These are phyloP conservation scores for Drosophila monieri DNA, from an alignment of 2,888 invertebrate genomes.

Conservation along the genomic window DNA sequence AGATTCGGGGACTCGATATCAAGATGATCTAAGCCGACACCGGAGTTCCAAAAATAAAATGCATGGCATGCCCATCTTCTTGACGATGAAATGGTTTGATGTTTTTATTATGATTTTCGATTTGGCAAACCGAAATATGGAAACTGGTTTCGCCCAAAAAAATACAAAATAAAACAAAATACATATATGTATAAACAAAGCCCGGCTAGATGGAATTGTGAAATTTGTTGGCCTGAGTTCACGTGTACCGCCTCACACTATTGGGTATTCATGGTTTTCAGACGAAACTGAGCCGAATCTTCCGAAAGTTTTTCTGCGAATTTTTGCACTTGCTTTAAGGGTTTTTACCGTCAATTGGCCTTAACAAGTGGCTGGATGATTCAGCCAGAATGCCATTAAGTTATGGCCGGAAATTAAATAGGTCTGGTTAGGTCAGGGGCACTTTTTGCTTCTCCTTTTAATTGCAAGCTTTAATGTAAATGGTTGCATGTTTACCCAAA, in stretches of 20 bases:
- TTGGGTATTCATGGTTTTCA: constrained; percentile 24
- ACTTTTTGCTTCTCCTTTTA: neutral
- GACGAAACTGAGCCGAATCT: constrained; percentile 19
- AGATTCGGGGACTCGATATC: neutral
- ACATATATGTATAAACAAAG: constrained; percentile 31
- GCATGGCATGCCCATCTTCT: constrained; percentile 22
- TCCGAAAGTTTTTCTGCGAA: constrained; percentile 38
- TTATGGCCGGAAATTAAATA: constrained; percentile 34
- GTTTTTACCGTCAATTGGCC: constrained; percentile 24
- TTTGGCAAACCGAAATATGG: constrained; percentile 34
- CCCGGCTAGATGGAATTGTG: constrained; percentile 7
- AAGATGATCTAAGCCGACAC: constrained; percentile 63
- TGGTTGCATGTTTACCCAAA: neutral
- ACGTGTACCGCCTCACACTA: constrained; percentile 1
- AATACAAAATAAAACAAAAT: too few relatives aligned
- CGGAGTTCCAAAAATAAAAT: constrained; percentile 50
- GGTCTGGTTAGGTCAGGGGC: constrained; percentile 15
- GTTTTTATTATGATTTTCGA: constrained; percentile 37
- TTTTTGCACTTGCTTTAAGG: constrained; percentile 25
- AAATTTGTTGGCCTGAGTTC: constrained; percentile 10
- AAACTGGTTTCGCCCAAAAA: constrained; percentile 34
- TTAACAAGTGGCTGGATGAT: constrained; percentile 45
- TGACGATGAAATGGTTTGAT: constrained; percentile 20
- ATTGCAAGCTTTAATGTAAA: constrained; percentile 1
- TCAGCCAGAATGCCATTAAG: constrained; percentile 47